These are phyloP conservation scores for Scomber colias DNA, from an alignment of 2,113 vertebrate genomes.

Conservation along the genomic window DNA sequence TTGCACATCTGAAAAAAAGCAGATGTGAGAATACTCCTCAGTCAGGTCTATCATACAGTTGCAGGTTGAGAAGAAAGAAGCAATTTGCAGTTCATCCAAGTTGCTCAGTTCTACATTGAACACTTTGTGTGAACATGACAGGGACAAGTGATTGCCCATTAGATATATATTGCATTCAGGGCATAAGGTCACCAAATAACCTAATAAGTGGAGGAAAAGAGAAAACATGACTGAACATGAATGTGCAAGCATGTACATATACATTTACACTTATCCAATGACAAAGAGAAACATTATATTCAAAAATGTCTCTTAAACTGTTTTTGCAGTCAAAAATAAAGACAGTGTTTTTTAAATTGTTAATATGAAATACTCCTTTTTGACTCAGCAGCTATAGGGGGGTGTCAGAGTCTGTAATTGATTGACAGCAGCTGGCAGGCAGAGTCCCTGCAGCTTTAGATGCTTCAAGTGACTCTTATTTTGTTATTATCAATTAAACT, in stretches of 20 bases:
- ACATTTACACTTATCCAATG: background rate
- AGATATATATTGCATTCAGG: slow-evolving; percentile 19
- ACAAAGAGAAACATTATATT: background rate
- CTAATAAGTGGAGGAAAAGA: background rate
- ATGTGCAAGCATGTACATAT: background rate
- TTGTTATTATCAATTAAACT: too few species aligned
- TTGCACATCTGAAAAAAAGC: slow-evolving; percentile 43
- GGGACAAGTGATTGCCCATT: slow-evolving; percentile 44
- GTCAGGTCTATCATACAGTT: slow-evolving; percentile 47
- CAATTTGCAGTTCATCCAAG: slow-evolving; percentile 50
- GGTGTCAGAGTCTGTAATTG: too few species aligned
- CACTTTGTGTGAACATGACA: slow-evolving; percentile 36
- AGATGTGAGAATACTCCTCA: slow-evolving; percentile 51
- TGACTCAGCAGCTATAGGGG: too few species aligned
- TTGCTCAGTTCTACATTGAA: slow-evolving; percentile 10
- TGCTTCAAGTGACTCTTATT: too few species aligned
- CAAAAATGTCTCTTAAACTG: too few species aligned
- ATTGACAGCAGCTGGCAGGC: too few species aligned
- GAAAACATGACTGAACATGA: background rate
- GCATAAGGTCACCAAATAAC: slow-evolving; percentile 38
- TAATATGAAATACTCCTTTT: too few species aligned
- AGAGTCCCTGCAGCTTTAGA: too few species aligned
- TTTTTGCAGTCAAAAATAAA: too few species aligned
- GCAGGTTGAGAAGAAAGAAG: slow-evolving; percentile 50
- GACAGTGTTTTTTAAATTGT: too few species aligned